phyloP scores from a whole-genome alignment of 2,888 invertebrate species.

The Trichogramma dendrolimi region DNA sequence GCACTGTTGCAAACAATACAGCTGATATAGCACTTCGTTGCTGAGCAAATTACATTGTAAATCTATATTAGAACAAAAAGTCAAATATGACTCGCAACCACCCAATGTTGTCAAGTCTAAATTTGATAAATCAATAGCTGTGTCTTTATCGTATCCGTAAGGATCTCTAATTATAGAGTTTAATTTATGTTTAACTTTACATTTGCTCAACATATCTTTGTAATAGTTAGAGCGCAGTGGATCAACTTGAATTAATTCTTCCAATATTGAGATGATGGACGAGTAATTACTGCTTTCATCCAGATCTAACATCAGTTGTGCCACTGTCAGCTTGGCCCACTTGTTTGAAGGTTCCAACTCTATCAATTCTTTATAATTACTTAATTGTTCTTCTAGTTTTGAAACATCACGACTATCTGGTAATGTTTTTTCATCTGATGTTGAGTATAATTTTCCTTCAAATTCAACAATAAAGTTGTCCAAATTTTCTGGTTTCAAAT shows the following conservation, averaged over 20 bases:
- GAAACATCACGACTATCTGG: constrained; percentile 32
- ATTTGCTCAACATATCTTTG: constrained; percentile 55
- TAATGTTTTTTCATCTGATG: constrained; percentile 35
- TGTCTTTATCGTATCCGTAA: constrained; percentile 29
- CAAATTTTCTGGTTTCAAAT: constrained; percentile 23
- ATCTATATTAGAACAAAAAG: constrained; percentile 60
- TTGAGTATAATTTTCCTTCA: constrained; percentile 40
- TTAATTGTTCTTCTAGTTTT: constrained; percentile 67
- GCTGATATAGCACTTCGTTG: constrained; percentile 53
- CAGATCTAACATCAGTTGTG: constrained; percentile 75
- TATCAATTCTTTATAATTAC: constrained; percentile 72
- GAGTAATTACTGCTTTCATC: constrained; percentile 56
- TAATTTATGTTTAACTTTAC: constrained; percentile 57
- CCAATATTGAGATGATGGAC: constrained; percentile 41
- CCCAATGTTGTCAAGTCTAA: constrained; percentile 59
- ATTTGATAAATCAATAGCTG: constrained; percentile 52
- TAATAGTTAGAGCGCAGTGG: constrained; percentile 44
- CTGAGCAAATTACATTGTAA: constrained; percentile 59
- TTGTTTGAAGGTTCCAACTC: constrained; percentile 88
- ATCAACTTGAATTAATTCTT: constrained; percentile 40
- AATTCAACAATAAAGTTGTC: constrained; percentile 33
- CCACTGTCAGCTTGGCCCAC: constrained; percentile 81
- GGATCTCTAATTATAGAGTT: constrained; percentile 45
- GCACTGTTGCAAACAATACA: constrained; percentile 58
- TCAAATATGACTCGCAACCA: constrained; percentile 62